phyloP scores from a whole-genome alignment of 2,797 vertebrate genomes.

The Pipistrellus pipistrellus region DNA sequence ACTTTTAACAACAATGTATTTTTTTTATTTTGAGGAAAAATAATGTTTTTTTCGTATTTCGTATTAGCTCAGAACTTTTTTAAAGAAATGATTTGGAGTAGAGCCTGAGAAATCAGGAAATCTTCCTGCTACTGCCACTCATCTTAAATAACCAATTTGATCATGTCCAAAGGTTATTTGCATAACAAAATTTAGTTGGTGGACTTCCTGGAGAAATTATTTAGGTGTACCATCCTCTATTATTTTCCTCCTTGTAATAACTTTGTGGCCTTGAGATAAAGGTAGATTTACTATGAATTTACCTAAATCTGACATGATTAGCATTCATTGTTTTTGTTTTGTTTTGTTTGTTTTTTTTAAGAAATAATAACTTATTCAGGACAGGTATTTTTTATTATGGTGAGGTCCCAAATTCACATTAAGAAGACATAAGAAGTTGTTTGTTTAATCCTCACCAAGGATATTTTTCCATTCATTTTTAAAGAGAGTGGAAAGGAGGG shows the following conservation, averaged over 20 bases:
- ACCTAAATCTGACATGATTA: background rate
- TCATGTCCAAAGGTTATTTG: background rate
- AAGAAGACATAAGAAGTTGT: background rate
- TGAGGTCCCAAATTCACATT: conserved; percentile 3
- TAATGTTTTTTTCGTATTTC: conserved; percentile 23
- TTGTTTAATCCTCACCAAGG: no score
- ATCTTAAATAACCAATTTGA: background rate
- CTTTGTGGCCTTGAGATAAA: conserved; percentile 30
- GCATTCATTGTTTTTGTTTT: conserved; percentile 18
- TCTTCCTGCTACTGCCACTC: background rate
- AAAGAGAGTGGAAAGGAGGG: no score
- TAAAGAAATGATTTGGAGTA: conserved; percentile 3
- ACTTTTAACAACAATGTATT: conserved; percentile 25
- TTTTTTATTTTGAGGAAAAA: conserved; percentile 36
- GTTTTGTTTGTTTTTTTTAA: conserved; percentile 4
- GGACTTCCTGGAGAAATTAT: background rate
- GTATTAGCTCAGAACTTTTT: background rate
- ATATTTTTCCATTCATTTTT: no score
- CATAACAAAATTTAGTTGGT: conserved; percentile 10
- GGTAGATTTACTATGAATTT: conserved; percentile 36
- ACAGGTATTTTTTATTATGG: background rate
- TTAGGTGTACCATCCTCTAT: background rate
- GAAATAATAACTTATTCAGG: background rate
- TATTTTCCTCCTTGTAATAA: background rate
- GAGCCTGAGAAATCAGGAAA: conserved; percentile 19